Evolutionary conservation across 2,888 invertebrate species (phyloP), one percentile per base, ranked within the genome.

Genomic region (Stenolophus ochropezus): DNA sequence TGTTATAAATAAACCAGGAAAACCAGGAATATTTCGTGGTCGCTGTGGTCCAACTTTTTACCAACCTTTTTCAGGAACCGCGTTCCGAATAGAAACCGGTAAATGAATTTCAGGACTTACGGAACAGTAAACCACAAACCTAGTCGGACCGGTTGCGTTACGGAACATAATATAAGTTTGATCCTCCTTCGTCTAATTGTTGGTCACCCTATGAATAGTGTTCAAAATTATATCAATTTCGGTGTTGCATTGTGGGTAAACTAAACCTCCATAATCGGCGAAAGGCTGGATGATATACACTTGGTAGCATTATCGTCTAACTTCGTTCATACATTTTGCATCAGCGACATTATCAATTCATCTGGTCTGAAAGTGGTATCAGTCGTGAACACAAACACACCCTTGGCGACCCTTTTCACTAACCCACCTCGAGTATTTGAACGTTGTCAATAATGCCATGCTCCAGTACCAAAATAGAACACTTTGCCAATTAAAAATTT

Each of bases 321-420:
- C 65, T 69, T 69, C 65, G 65, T 69, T 69, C 33, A 69, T 69
- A 69, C 16, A 69, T 69, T 69, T 69, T 69, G 65, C 65, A 69
- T 33, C 33, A 69, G 20, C 6, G 65, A 69, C 65, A 69, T 69
- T 69, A 69, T 33, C 27, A 69, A 69, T 69, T 69, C 33, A 69
- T 69, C 42, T 33, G 27, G 65, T 69, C 27, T 69, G 65, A 33
- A 69, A 69, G 65, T 69, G 65, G 65, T 69, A 69, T 69, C 65
- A 69, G 42, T 69, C 33, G 65, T 69, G 42, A 69, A 69, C 65
- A 69, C 65, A 69, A 69, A 69, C 65, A 69, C 65, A 33, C 65
- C 65, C 65, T 69, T 33, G 65, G 65, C 33, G 65, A 69, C 33
- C 65, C 65, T 69, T 69, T 69, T 69, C 65, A 27, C 25, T n/a